phyloP scores from a whole-genome alignment of 1,140 invertebrate genomes.

The Drosophila bifasciata region DNA sequence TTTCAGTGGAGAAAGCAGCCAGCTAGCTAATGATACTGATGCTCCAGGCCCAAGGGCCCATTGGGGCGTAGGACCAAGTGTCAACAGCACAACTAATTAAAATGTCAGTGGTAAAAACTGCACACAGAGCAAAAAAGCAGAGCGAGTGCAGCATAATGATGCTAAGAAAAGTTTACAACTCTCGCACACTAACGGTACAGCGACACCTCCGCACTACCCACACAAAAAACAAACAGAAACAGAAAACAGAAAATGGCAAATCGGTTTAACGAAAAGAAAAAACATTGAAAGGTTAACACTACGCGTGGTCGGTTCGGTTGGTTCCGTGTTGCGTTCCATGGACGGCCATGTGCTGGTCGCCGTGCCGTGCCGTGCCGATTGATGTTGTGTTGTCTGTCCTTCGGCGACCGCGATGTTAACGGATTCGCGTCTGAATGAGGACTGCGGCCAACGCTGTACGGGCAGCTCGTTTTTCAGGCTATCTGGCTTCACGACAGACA shows the following conservation, averaged over 20 bases:
- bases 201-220: conserved; percentile 9
- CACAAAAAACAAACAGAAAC: conserved; percentile 24
- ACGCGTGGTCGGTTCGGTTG: conserved; percentile 73
- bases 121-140: conserved; percentile 8
- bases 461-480: conserved; percentile 67
- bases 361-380: conserved; percentile 28
- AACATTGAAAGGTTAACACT: conserved; percentile 47
- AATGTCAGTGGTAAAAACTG: conserved; percentile 19
- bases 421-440: conserved; percentile 72
- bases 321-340: conserved; percentile 34
- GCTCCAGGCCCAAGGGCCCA: conserved; percentile 24
- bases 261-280: conserved; percentile 7
- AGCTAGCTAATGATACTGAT: conserved; percentile 14
- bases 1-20: conserved; percentile 2
- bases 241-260: conserved; percentile 7
- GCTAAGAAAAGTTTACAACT: conserved; percentile 25
- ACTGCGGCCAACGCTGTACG: conserved; percentile 64
- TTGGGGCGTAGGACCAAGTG: conserved; percentile 45
- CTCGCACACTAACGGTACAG: conserved; percentile 17
- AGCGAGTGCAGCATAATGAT: not conserved
- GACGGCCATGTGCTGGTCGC: conserved; percentile 37
- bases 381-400: conserved; percentile 28
- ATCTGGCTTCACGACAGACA: conserved; percentile 42
- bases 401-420: conserved; percentile 64
- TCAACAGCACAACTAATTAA: conserved; percentile 46